Percentiles rank a stretch among this genome's conserved stretches.
phyloP scores from a whole-genome alignment of 2,888 invertebrate species.

The Aspidiotus rigidus region DNA sequence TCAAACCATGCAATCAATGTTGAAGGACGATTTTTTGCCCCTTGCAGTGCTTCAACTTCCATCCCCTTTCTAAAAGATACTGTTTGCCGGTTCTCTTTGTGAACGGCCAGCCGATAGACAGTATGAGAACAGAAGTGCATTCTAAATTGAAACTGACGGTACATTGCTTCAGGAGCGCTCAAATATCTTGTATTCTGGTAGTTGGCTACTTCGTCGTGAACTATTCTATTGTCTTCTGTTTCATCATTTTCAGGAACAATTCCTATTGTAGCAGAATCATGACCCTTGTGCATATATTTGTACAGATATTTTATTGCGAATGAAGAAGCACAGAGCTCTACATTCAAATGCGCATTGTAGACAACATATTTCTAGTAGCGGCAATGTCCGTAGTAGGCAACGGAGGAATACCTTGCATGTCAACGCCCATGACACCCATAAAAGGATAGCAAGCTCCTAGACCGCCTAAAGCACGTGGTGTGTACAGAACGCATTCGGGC shows the following conservation, averaged over 20 bases:
- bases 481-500: too few species aligned
- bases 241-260: neutral
- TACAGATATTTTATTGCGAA: neutral
- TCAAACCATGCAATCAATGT: constrained; percentile 31
- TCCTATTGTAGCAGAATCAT: neutral
- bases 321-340: neutral
- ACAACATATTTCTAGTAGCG: too few species aligned
- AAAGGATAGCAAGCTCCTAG: too few species aligned
- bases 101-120: neutral
- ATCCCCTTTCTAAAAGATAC: neutral
- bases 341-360: neutral
- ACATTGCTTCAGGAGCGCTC: neutral
- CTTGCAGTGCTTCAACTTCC: neutral
- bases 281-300: neutral
- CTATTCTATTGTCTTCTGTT: neutral
- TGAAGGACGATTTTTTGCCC: neutral
- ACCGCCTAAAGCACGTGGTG: too few species aligned
- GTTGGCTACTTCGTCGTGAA: neutral
- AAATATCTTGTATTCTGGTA: neutral
- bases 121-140: neutral
- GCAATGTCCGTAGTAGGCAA: too few species aligned
- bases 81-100: neutral
- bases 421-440: too few species aligned
- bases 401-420: too few species aligned
- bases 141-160: neutral